Percentiles rank a stretch among this genome's conserved stretches.
phyloP scores from a whole-genome alignment of 35 echinoderm and acorn worm species.

The Eucidaris tribuloides region DNA sequence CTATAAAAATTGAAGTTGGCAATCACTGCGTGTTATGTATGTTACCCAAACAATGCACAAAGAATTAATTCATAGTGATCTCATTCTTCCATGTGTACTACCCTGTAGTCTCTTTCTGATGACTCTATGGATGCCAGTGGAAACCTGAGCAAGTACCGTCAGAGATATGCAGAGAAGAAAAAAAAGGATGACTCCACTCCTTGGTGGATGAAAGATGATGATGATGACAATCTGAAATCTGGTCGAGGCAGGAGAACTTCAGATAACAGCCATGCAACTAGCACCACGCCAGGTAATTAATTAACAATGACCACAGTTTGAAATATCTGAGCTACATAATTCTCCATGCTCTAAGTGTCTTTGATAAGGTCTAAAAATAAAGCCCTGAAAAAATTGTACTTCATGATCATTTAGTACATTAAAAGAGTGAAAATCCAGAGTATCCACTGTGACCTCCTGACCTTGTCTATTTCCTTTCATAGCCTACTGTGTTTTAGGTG shows the following conservation, averaged over 20 bases:
- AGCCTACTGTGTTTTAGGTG: too few species aligned
- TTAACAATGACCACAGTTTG: neutral
- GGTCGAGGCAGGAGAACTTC: neutral
- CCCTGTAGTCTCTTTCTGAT: constrained; percentile 75
- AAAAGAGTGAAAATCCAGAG: neutral
- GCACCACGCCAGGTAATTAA: neutral
- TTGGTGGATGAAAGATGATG: constrained; percentile 91
- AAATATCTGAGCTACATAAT: neutral
- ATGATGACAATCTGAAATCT: neutral
- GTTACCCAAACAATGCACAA: too few species aligned
- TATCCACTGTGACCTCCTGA: neutral
- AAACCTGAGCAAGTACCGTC: constrained; percentile 43
- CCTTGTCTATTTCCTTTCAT: neutral
- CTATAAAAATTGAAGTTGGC: too few species aligned
- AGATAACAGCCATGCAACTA: neutral
- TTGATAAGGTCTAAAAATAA: neutral
- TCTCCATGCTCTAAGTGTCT: neutral
- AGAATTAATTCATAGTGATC: neutral
- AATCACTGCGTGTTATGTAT: too few species aligned
- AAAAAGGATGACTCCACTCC: constrained; percentile 54
- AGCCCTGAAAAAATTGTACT: neutral
- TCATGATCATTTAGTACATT: neutral
- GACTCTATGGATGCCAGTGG: constrained; percentile 67
- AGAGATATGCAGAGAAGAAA: constrained; percentile 26
- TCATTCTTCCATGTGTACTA: neutral